Percentiles rank a stretch among this genome's conserved stretches.
Evolutionary conservation across 2,797 vertebrate genomes (phyloP).

Genomic region (Nannoperca obscura): DNA sequence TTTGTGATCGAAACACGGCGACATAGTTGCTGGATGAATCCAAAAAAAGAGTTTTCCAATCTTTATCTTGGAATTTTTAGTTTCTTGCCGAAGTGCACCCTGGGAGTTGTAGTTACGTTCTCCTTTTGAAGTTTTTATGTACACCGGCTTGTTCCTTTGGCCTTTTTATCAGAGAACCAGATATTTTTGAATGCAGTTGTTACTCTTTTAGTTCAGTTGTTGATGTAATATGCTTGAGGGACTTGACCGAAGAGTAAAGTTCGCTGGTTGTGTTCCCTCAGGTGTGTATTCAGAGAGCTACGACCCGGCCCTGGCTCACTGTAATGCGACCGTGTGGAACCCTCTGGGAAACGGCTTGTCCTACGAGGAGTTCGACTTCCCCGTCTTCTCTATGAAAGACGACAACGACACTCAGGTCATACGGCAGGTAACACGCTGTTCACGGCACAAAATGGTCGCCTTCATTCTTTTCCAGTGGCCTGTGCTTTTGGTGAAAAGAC

Average conservation of each 20-base stretch:
- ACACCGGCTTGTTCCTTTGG: background rate
- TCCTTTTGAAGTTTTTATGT: background rate
- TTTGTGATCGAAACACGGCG: background rate
- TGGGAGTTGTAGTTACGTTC: background rate
- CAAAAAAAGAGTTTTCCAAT: background rate
- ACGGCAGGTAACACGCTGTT: conserved; percentile 84
- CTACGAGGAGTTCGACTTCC: conserved; percentile 93
- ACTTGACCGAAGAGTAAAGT: too few relatives aligned
- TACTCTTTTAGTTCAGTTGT: background rate
- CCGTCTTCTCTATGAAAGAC: conserved; percentile 93
- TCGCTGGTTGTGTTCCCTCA: conserved; percentile 50
- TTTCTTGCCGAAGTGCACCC: background rate
- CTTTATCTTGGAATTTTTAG: background rate
- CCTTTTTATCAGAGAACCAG: background rate
- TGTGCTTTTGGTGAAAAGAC: background rate
- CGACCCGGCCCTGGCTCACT: conserved; percentile 87
- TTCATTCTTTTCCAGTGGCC: background rate
- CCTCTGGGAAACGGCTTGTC: conserved; percentile 88
- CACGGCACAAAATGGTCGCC: background rate
- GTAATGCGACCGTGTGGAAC: conserved; percentile 89
- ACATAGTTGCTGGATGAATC: background rate
- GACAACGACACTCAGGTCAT: conserved; percentile 91
- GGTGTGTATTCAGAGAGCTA: conserved; percentile 90
- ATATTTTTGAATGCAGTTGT: background rate
- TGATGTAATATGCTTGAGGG: too few relatives aligned